These are phyloP conservation scores for Dicentrarchus labrax DNA, from an alignment of 2,113 vertebrate species.

Conservation along the genomic window DNA sequence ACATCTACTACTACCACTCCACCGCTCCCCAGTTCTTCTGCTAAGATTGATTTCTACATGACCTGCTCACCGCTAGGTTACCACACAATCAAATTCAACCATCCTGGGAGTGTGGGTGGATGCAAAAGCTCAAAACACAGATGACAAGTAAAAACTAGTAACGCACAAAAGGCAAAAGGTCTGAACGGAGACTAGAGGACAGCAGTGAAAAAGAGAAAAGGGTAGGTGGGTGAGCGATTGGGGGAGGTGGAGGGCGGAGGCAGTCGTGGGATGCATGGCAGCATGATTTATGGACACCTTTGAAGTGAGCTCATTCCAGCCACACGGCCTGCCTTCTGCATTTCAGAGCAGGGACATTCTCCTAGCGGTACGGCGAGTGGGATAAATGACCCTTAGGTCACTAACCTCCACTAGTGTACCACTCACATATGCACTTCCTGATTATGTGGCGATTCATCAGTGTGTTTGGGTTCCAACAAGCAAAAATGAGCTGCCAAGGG, in stretches of 20 bases:
- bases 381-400: constrained; percentile 62
- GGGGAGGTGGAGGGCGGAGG: constrained; percentile 29
- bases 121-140: constrained; percentile 15
- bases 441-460: constrained; percentile 64
- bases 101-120: neutral
- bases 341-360: constrained; percentile 61
- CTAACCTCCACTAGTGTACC: constrained; percentile 44
- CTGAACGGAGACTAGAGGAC: constrained; percentile 51
- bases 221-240: constrained; percentile 39
- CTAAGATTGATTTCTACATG: constrained; percentile 34
- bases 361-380: constrained; percentile 24
- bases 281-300: constrained; percentile 84
- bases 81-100: constrained; percentile 18
- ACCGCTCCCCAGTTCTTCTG: neutral
- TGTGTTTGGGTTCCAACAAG: constrained; percentile 43
- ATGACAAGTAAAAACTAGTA: neutral
- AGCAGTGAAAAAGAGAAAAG: constrained; percentile 34
- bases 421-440: constrained; percentile 58
- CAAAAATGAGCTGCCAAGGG: constrained; percentile 37
- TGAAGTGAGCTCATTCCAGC: constrained; percentile 81
- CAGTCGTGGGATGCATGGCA: constrained; percentile 63
- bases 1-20: constrained; percentile 22
- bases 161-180: constrained; percentile 25
- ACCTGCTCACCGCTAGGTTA: neutral
- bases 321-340: constrained; percentile 61